Evolutionary conservation across 2,113 vertebrate species (phyloP), one percentile per base, ranked within the genome.

Genomic region (Propithecus coquereli): DNA sequence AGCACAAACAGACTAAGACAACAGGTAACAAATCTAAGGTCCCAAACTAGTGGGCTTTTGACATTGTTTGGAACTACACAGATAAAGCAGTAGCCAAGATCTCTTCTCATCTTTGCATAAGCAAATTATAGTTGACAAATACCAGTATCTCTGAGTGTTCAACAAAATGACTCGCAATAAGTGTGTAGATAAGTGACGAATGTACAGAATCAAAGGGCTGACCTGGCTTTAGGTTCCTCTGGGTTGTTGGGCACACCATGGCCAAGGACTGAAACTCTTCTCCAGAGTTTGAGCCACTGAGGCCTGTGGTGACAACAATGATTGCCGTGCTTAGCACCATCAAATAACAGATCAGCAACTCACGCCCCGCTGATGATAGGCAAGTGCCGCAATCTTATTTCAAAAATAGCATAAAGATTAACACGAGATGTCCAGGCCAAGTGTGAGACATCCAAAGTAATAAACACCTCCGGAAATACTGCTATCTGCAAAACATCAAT

Each of bases 401-500:
- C 13, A 73, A 79, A 84, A 27, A 73, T 0, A 61, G 17, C 50
- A 71, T 27, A 61, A 50, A 61, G 66, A 92, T 81, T 71, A 50
- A 79, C 52, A 68, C 37, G 47, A 54, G 13, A 68, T 27, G 8
- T 85, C 66, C 82, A 85, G 8, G n/a, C 50, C 37, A n/a, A 8
- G 6, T 37, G 6, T 81, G 71, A 82, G n/a, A 91, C 37, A 77
- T 6, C 61, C 27, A 79, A 77, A 84, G 32, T 93, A 91, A 61
- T 82, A 68, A 74, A 66, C 43, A 88, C 5, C 47, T 87, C 37
- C 6, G 14, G 23, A 90, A 94, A 95, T 17, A 79, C 23, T 59
- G 23, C 47, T 88, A 83, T 93, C 71, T 83, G 79, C 63, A 87
- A 97, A 94, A 88, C 54, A 91, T 43, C 34, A 70, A 83, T 40